Percentiles rank a stretch among this genome's conserved stretches.
phyloP scores from a whole-genome alignment of 2,113 vertebrate genomes.

The Sphaerodactylus townsendi region DNA sequence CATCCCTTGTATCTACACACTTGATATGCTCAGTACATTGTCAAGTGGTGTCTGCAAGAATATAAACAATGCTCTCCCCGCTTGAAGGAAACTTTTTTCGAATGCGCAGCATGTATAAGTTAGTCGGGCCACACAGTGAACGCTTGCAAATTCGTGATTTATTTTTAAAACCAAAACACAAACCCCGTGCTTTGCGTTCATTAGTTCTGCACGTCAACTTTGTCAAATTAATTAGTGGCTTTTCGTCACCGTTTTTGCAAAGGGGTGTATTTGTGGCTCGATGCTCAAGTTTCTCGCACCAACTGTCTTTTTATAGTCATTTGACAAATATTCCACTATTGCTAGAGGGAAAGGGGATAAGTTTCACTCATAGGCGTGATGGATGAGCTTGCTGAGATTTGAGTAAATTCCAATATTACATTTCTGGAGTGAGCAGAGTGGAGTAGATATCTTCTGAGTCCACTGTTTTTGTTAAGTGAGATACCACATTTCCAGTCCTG shows the following conservation, averaged over 20 bases:
- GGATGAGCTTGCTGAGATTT: constrained; percentile 56
- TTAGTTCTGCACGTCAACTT: constrained; percentile 66
- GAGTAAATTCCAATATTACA: constrained; percentile 64
- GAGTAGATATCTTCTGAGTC: constrained; percentile 47
- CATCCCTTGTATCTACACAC: too few species aligned
- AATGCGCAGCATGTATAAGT: constrained; percentile 41
- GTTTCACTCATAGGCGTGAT: constrained; percentile 45
- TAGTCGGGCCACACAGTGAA: constrained; percentile 59
- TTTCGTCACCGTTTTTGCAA: constrained; percentile 59
- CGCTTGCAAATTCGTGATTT: constrained; percentile 62
- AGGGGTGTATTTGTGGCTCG: constrained; percentile 56
- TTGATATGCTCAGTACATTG: constrained; percentile 36
- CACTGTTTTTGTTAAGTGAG: constrained; percentile 63
- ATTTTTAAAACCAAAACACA: constrained; percentile 62
- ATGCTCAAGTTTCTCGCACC: not conserved
- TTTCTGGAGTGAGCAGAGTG: constrained; percentile 62
- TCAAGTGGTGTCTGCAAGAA: constrained; percentile 26
- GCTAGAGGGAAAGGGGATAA: constrained; percentile 38
- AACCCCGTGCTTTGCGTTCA: constrained; percentile 53
- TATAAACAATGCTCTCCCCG: constrained; percentile 49
- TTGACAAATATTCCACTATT: constrained; percentile 43
- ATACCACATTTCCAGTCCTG: constrained; percentile 54
- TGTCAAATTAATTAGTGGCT: constrained; percentile 69
- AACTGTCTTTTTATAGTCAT: not conserved
- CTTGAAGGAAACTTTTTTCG: constrained; percentile 56